phyloP scores from a whole-genome alignment of 2,888 invertebrate genomes.

The Eumacrocentrus americanus region DNA sequence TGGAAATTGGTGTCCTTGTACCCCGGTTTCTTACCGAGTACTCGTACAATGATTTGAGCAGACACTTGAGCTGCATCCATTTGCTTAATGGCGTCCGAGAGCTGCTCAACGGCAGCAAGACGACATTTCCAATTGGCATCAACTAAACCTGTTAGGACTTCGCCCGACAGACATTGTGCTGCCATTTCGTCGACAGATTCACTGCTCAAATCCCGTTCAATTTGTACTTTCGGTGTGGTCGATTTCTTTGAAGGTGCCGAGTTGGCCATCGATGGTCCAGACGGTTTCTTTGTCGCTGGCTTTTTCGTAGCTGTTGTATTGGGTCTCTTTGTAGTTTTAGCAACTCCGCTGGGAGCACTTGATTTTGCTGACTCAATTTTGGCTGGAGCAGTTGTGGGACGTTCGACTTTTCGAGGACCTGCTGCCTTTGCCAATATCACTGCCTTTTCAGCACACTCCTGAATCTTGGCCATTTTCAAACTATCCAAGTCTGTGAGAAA shows the following conservation, averaged over 20 bases:
- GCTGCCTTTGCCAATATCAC: slow-evolving; percentile 79
- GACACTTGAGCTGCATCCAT: slow-evolving; percentile 71
- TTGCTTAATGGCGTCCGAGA: slow-evolving; percentile 68
- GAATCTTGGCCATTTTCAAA: slow-evolving; percentile 91
- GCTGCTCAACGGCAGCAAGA: slow-evolving; percentile 75
- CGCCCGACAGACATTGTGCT: slow-evolving; percentile 69
- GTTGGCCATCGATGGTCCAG: slow-evolving; percentile 45
- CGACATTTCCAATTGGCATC: slow-evolving; percentile 89
- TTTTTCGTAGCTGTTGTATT: slow-evolving; percentile 53
- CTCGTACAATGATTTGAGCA: slow-evolving; percentile 77
- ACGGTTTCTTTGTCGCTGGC: slow-evolving; percentile 52
- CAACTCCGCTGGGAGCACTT: slow-evolving; percentile 23
- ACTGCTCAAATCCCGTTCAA: slow-evolving; percentile 72
- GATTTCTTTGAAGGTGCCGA: slow-evolving; percentile 55
- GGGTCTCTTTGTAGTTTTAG: slow-evolving; percentile 43
- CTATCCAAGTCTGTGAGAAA: slow-evolving; percentile 89
- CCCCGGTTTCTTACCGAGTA: slow-evolving; percentile 83
- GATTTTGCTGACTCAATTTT: slow-evolving; percentile 57
- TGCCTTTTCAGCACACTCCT: slow-evolving; percentile 92
- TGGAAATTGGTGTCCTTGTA: slow-evolving; percentile 89
- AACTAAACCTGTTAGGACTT: slow-evolving; percentile 70
- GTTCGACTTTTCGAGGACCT: slow-evolving; percentile 68
- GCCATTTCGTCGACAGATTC: slow-evolving; percentile 82
- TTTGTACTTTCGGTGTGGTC: slow-evolving; percentile 38
- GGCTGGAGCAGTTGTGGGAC: slow-evolving; percentile 65